A percentile compares a stretch with the other conserved stretches of the same genome.
These are phyloP conservation scores for Cinclus cinclus DNA, from an alignment of 2,113 vertebrate genomes.

Conservation along the genomic window DNA sequence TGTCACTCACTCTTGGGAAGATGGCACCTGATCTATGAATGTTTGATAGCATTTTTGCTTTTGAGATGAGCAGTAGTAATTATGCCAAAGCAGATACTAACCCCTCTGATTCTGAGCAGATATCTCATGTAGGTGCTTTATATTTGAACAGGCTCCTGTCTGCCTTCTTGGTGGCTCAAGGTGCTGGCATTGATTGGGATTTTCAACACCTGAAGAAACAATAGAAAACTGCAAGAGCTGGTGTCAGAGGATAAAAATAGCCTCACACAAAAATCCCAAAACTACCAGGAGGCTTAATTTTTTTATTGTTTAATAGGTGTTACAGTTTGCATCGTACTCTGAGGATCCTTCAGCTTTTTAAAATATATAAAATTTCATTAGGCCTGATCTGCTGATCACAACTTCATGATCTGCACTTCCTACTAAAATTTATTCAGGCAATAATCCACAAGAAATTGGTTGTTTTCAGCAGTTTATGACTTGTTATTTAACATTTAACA, in stretches of 20 bases:
- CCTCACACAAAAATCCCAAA: not conserved
- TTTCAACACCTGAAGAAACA: not conserved
- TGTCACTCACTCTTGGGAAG: conserved; percentile 68
- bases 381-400: conserved; percentile 51
- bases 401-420: conserved; percentile 65
- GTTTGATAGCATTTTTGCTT: conserved; percentile 56
- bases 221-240: not conserved
- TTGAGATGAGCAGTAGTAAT: conserved; percentile 40
- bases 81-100: not conserved
- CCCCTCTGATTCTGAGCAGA: not conserved
- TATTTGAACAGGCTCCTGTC: not conserved
- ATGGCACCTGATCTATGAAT: conserved; percentile 35
- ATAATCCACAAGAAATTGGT: conserved; percentile 78
- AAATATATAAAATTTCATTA: conserved; percentile 5
- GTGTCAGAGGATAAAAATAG: not conserved
- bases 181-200: not conserved
- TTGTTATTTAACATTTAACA: conserved; percentile 83
- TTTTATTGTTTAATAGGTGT: not conserved
- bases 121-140: not conserved
- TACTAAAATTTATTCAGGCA: conserved; percentile 75
- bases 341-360: not conserved
- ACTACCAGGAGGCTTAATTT: not conserved
- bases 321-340: not conserved
- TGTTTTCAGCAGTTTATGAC: conserved; percentile 79
- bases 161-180: accelerated